Conservation (phyloP, 2,888 invertebrate species). For the Gastrophysa polygoni region DNA sequence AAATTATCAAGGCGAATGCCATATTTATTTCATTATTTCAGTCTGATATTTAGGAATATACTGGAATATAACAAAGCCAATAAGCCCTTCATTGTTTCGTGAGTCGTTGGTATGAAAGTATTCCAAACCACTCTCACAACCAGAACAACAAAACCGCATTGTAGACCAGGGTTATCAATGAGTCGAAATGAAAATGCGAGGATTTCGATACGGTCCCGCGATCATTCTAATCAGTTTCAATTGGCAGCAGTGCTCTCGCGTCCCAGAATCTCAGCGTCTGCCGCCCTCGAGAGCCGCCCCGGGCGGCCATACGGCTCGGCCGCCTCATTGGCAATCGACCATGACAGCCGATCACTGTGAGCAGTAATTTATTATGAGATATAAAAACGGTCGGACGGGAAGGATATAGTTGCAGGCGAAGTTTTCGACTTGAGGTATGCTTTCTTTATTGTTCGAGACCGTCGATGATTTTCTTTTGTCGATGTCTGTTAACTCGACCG, state of each 20-base stretch:
- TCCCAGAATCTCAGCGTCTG: constrained; percentile 28
- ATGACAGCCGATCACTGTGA: constrained; percentile 33
- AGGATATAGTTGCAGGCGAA: constrained; percentile 32
- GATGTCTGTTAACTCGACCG: neutral
- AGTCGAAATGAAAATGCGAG: no score
- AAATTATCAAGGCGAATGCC: no score
- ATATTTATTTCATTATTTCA: no score
- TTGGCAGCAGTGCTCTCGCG: constrained; percentile 2
- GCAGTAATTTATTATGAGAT: constrained; percentile 34
- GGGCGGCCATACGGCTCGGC: constrained; percentile 29
- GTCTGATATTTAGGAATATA: no score
- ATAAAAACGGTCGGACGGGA: constrained; percentile 32
- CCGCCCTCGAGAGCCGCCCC: constrained; percentile 23
- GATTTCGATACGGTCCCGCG: no score
- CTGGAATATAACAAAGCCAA: no score
- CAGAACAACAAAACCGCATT: no score
- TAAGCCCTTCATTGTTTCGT: no score
- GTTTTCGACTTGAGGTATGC: constrained; percentile 28
- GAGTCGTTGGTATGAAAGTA: no score
- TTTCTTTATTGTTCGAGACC: constrained; percentile 34
- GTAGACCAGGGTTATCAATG: no score
- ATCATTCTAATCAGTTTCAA: no score
- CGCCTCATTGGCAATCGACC: constrained; percentile 36
- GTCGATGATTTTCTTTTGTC: constrained; percentile 30
- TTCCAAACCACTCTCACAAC: no score